A percentile compares a stretch with the other conserved stretches of the same genome.
These are phyloP conservation scores for Parus major DNA, from an alignment of 2,113 vertebrate genomes.

Conservation along the genomic window DNA sequence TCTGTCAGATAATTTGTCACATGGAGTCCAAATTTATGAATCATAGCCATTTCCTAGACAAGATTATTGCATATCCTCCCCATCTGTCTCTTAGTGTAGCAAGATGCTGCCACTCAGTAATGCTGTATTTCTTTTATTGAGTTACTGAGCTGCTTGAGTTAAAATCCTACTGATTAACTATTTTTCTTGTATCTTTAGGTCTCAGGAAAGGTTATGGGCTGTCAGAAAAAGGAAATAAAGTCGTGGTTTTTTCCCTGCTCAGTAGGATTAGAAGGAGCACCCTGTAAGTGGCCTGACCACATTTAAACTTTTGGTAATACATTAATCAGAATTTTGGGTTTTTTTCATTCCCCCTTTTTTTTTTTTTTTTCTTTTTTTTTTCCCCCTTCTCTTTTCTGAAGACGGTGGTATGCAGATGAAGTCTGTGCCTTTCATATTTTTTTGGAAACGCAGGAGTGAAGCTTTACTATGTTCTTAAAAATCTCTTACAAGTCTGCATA, in stretches of 20 bases:
- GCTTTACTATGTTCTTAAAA: slow-evolving; percentile 48
- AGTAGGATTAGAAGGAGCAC: not conserved
- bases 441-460: slow-evolving; percentile 8
- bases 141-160: not conserved
- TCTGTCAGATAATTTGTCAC: slow-evolving; percentile 60
- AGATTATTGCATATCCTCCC: slow-evolving; percentile 55
- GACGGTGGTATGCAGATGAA: slow-evolving; percentile 1
- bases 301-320: not conserved
- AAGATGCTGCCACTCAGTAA: slow-evolving; percentile 6
- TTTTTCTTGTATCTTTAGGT: not conserved
- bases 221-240: not conserved
- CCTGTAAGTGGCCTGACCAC: not conserved
- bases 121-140: slow-evolving; percentile 21
- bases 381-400: not conserved
- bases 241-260: not conserved
- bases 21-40: slow-evolving; percentile 63
- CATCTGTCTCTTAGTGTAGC: slow-evolving; percentile 26
- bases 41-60: slow-evolving; percentile 44
- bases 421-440: slow-evolving; percentile 15
- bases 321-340: not conserved
- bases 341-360: not conserved
- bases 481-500: slow-evolving; percentile 41
- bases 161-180: not conserved
- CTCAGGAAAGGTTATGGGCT: not conserved
- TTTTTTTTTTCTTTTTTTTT: not conserved